Evolutionary conservation across 2,797 vertebrate genomes (phyloP), one percentile per base, ranked within the genome.

Genomic region (Acrossocheilus fasciatus): DNA sequence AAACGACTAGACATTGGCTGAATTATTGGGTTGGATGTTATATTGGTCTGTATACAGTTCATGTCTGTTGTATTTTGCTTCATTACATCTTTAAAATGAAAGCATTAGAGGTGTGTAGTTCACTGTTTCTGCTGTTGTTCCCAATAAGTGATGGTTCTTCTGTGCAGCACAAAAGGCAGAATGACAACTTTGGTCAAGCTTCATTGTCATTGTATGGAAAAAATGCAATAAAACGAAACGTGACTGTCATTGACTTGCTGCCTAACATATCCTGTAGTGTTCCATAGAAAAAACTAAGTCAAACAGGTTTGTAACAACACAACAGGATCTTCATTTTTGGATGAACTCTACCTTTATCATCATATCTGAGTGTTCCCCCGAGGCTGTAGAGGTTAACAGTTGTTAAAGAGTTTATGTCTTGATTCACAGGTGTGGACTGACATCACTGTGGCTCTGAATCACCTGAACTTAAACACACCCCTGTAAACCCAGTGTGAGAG

Each of bases 341-440:
- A 11, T 23, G 8, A 50, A 75, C 15, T 74, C 2, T 50, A 9
- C 1, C 4, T 34, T 76, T 20, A 30, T 26, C 47, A 72, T 45
- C 39, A 17, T 34, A 34, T 45, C 12, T 45, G 14, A 12, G 81
- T 57, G 14, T 68, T 84, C 2, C 43, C 73, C 45, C 26, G 34
- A 77, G 82, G 82, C 30, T 75, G 26, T 52, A 41, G 82, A 23
- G 1, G 59, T 76, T 43, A 57, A 54, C 15, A 43, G 62, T 78
- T 30, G 30, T 30, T 30, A 30, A 30, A 50, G 36, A 66, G 45
- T 54, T 50, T 47, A n/a, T n/a, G 34, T 85, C 66, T 73, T 39
- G 39, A 45, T 59, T 43, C 39, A 47, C 66, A 80, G 50, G 84
- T 80, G 50, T 79, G 75, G 66, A 52, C 62, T 70, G 52, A 70